Evolutionary conservation across 2,888 invertebrate genomes (phyloP), one percentile per base, ranked within the genome.

Genomic region (Thera britannica): DNA sequence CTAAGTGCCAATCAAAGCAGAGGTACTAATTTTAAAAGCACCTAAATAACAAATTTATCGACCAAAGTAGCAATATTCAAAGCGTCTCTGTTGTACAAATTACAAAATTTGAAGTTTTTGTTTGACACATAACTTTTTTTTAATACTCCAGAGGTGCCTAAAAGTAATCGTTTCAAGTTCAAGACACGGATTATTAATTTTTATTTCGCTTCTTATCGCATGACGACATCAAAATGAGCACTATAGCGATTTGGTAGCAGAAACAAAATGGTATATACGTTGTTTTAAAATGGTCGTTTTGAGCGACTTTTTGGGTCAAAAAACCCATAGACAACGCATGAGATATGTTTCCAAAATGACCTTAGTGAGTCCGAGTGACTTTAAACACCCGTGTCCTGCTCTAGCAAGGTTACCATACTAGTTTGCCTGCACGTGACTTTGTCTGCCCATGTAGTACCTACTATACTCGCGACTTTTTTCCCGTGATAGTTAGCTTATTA

Each of bases 1-100:
- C 56, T 66, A 67, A 70, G 62, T 70, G 68, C 67, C 68, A 72
- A 69, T 72, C 67, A 65, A 67, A 69, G 38, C 35, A 58, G 58
- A 58, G 56, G 35, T 52, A 35, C 70, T 69, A 72, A 74, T 71
- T 71, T 71, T 61, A 62, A 68, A 65, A 68, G 66, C 9, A 23
- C 58, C 12, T 65, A 70, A 65, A 70, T 69, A 66, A 65, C 59
- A 64, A 65, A 59, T 46, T 52, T 58, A 65, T 68, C 46, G 65
- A 62, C 62, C 55, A 41, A 23, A 23, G 1, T 51, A 51, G 36
- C 46, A 57, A 52, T 34, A 52, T 49, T 57, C 65, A 41, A 67
- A 12, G 65, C 61, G 49, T 67, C 63, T 58, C 70, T 72, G 58
- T 48, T 58, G 52, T 62, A 9, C 34, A 9, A 68, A 71, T 63